Percentiles rank a stretch among this genome's conserved stretches.
phyloP scores from a whole-genome alignment of 2,113 vertebrate genomes.

The Syrrhaptes paradoxus region DNA sequence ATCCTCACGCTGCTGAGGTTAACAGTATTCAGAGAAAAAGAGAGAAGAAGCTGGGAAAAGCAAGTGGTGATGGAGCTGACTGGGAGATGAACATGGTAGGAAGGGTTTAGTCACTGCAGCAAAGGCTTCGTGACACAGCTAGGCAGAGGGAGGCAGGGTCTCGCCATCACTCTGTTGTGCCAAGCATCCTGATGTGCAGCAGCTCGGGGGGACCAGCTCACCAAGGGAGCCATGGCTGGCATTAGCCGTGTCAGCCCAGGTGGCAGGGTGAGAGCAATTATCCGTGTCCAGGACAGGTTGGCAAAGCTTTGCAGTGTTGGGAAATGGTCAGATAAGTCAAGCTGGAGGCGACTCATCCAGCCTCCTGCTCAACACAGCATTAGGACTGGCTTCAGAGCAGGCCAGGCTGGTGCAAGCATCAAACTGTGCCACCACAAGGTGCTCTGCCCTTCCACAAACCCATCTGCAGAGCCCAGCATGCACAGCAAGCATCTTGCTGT shows the following conservation, averaged over 20 bases:
- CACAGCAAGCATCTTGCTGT: neutral
- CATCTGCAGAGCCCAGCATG: neutral
- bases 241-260: fast-evolving
- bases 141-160: neutral
- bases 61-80: no score
- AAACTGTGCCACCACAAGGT: neutral
- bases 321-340: neutral
- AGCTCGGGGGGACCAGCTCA: fast-evolving
- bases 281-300: neutral
- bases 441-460: neutral
- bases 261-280: neutral
- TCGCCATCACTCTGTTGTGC: neutral
- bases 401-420: neutral
- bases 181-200: neutral
- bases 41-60: neutral
- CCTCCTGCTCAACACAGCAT: neutral
- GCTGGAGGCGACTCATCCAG: neutral
- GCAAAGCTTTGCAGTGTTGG: neutral
- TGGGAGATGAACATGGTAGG: neutral
- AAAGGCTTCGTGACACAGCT: neutral
- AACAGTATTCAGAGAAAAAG: neutral
- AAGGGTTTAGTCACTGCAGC: neutral
- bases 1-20: neutral
- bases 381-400: neutral
- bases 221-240: neutral